Conservation (phyloP, 2,797 vertebrate species). For the Nannoperca obscura region DNA sequence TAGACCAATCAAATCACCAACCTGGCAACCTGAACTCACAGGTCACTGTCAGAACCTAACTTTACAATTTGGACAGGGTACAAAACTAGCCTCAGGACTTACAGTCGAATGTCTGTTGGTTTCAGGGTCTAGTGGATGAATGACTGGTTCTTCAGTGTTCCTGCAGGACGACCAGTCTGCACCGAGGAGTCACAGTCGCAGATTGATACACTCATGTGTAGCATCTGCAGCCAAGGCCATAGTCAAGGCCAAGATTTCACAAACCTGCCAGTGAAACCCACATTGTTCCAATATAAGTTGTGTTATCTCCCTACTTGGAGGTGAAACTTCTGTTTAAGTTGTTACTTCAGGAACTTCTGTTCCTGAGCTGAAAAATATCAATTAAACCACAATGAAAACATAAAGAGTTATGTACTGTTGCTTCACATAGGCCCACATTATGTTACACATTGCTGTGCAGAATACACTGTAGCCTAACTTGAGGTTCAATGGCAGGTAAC, state of each 20-base stretch:
- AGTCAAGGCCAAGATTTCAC: not conserved
- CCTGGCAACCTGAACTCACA: conserved; percentile 37
- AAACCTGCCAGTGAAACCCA: not conserved
- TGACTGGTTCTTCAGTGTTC: conserved; percentile 6
- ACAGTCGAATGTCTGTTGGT: conserved; percentile 16
- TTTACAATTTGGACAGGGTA: conserved; percentile 8
- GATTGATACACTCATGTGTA: conserved; percentile 8
- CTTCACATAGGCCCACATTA: not conserved
- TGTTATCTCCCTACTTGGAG: not conserved
- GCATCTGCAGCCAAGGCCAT: not conserved
- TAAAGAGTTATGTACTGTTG: not conserved
- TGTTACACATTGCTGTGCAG: not conserved
- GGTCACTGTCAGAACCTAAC: conserved; percentile 15
- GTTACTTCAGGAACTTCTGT: no score
- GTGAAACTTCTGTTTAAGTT: not conserved
- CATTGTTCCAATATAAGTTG: not conserved
- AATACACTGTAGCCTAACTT: not conserved
- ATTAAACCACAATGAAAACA: not conserved
- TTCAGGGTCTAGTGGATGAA: not conserved
- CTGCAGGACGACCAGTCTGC: conserved; percentile 8
- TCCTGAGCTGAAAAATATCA: not conserved
- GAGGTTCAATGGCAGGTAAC: not conserved
- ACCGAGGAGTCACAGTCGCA: conserved; percentile 27
- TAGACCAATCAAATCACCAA: conserved; percentile 42
- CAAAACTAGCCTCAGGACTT: conserved; percentile 14